Evolutionary conservation across 30 jellyfish, hydroid and myxozoan species (phyloP).

Genomic region (Pseudorhiza aurosa): DNA sequence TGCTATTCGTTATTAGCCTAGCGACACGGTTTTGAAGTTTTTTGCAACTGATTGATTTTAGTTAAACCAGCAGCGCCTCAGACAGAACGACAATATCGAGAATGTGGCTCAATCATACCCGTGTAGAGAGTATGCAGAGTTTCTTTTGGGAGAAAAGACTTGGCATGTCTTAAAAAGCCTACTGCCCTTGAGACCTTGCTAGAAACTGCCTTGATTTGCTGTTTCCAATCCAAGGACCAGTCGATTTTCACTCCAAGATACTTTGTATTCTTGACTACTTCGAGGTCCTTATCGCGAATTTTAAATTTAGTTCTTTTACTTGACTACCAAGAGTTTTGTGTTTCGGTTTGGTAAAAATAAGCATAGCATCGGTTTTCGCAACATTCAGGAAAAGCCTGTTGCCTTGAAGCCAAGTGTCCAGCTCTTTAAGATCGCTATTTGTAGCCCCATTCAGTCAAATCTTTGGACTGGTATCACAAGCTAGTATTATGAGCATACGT

Average conservation of each 20-base stretch:
- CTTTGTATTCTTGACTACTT: slow-evolving; percentile 4
- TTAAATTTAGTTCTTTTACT: background rate
- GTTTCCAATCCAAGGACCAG: slow-evolving; percentile 14
- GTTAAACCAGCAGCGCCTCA: too few species aligned
- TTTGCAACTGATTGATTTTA: too few species aligned
- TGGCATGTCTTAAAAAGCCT: background rate
- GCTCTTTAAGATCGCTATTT: slow-evolving; percentile 3
- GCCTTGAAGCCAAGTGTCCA: slow-evolving; percentile 39
- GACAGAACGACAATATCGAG: too few species aligned
- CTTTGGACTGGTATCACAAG: background rate
- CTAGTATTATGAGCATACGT: slow-evolving; percentile 31
- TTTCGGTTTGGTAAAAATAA: slow-evolving; percentile 18
- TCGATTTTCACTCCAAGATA: slow-evolving; percentile 32
- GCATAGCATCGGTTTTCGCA: slow-evolving; percentile 20
- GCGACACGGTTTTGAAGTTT: too few species aligned
- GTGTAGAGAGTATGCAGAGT: too few species aligned
- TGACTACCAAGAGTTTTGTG: background rate
- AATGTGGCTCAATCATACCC: too few species aligned
- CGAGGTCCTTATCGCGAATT: slow-evolving; percentile 20
- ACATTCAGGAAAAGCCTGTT: background rate
- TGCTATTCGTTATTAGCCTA: too few species aligned
- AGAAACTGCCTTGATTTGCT: slow-evolving; percentile 9
- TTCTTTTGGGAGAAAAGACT: too few species aligned
- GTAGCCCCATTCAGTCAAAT: slow-evolving; percentile 22
- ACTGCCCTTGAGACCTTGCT: slow-evolving; percentile 3